These are phyloP conservation scores for Lepidotrigona ventralis DNA, from an alignment of 1,140 invertebrate species.

Conservation along the genomic window DNA sequence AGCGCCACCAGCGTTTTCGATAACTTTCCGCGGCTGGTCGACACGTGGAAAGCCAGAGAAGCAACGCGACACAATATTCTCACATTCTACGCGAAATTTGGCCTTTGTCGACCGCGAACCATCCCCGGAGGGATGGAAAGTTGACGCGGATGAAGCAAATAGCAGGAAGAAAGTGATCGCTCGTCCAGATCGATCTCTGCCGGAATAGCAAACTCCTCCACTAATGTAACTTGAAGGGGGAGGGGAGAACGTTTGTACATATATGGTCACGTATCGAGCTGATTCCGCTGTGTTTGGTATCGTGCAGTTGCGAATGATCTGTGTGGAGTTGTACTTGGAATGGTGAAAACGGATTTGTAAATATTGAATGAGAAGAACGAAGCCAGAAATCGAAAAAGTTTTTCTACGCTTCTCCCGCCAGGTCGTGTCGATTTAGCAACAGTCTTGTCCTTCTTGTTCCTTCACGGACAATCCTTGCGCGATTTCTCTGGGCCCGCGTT, in stretches of 20 bases:
- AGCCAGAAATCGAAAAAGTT: not conserved
- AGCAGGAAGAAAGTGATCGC: not conserved
- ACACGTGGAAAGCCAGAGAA: not conserved
- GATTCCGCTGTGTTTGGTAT: not conserved
- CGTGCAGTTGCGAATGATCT: not conserved
- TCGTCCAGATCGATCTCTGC: not conserved
- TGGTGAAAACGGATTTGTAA: not conserved
- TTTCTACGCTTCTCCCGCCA: not conserved
- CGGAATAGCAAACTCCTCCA: too few relatives aligned
- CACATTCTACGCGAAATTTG: not conserved
- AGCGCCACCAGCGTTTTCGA: not conserved
- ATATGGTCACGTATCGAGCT: not conserved
- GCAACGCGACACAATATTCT: not conserved
- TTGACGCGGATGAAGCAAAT: not conserved
- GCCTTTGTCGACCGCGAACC: not conserved
- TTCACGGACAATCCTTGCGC: not conserved
- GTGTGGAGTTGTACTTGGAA: not conserved
- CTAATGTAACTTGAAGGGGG: not conserved
- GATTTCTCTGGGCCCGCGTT: too few relatives aligned
- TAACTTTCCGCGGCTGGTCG: not conserved
- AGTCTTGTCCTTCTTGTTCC: not conserved
- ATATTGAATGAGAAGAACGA: slow-evolving; percentile 6
- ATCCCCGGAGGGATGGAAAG: not conserved
- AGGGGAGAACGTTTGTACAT: not conserved
- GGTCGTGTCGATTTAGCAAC: not conserved